Conservation (phyloP, 2,888 invertebrate species). For the Harpagoxenus sublaevis region DNA sequence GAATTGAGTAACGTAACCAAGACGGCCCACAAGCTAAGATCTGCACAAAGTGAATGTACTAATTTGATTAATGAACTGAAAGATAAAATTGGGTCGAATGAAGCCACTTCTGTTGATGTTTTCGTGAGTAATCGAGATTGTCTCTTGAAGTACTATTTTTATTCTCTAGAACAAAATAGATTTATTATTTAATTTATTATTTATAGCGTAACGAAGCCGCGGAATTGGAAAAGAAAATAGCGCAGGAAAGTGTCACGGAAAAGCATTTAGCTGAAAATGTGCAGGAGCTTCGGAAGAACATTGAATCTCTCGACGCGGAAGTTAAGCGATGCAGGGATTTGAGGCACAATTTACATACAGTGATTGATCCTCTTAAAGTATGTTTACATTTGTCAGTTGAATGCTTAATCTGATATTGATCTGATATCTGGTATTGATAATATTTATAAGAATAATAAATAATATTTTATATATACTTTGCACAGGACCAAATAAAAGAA, state of each 20-base stretch:
- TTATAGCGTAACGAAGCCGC: constrained; percentile 85
- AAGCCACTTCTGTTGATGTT: constrained; percentile 71
- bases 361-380: constrained; percentile 77
- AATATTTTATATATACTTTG: constrained; percentile 19
- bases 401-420: not conserved
- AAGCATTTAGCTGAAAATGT: constrained; percentile 81
- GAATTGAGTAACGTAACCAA: constrained; percentile 70
- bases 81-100: constrained; percentile 74
- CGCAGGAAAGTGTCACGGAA: constrained; percentile 73
- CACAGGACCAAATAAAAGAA: constrained; percentile 86
- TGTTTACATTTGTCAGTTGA: not conserved
- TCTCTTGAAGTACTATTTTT: not conserved
- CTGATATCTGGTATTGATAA: not conserved
- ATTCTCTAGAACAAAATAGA: not conserved
- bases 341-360: constrained; percentile 70
- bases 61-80: constrained; percentile 75
- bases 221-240: constrained; percentile 82
- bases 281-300: constrained; percentile 83
- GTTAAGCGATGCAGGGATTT: constrained; percentile 73
- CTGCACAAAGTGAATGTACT: constrained; percentile 70
- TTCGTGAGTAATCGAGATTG: constrained; percentile 75
- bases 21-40: constrained; percentile 70
- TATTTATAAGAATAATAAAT: not conserved
- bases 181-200: not conserved
- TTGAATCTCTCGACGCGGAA: constrained; percentile 85